Evolutionary conservation across 2,888 invertebrate genomes (phyloP), one percentile per base, ranked within the genome.

Genomic region (Drosophila recens): DNA sequence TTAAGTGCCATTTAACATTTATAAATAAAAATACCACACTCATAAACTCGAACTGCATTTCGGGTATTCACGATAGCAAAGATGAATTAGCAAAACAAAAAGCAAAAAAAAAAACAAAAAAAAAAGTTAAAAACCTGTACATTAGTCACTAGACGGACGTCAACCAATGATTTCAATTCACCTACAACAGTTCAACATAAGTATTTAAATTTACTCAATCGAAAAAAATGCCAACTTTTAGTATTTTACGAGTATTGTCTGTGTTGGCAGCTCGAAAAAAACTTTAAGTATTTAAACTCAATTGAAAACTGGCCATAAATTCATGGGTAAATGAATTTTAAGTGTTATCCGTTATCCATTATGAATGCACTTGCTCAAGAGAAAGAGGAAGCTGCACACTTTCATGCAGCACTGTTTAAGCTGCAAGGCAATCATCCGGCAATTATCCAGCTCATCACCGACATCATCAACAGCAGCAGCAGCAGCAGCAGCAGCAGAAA

Each of bases 401-500:
- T 59, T 30, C 48, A 10, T 42, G 27, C 20, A 11, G 11, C 56
- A 79, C 27, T 76, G 69, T 74, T 6, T 15, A 10, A 15, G 43
- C 36, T 54, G 42, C 42, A 38, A 23, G 57, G 53, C 75, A 68
- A 63, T 66, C 62, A 65, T 58, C 45, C 42, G 46, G 54, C 66
- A 76, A 76, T 76, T 71, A 73, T 69, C 62, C 53, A 67, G 10
- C 53, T 54, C 63, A 64, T 56, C 66, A 54, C 34, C 46, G 17
- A 40, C 75, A 53, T 20, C 52, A 42, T 17, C 59, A 57, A 2
- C 59, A 34, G 3, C 49, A 46, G 9, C 53, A 72, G 15, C 34
- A 36, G 9, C 59, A 46, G 9, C 53, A 72, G 15, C 34, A 36
- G 9, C 43, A 42, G 11, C 38, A 42, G 15, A 11, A 57, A 20